A percentile compares a stretch with the other conserved stretches of the same genome.
phyloP scores from a whole-genome alignment of 2,113 vertebrate genomes.

The Mormoops blainvillei region DNA sequence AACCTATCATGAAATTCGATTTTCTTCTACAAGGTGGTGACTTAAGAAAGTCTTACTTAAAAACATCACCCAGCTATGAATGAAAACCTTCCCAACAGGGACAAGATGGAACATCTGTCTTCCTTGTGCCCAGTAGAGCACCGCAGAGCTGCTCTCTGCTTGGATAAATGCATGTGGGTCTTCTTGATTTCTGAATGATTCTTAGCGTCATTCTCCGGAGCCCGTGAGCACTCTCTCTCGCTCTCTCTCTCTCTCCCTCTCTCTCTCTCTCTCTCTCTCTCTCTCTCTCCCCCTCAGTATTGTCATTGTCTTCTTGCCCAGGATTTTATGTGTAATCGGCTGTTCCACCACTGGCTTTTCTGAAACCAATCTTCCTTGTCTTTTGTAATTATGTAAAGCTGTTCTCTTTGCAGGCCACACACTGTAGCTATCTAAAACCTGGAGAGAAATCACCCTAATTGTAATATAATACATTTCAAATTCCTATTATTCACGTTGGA shows the following conservation, averaged over 20 bases:
- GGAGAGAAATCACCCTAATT: constrained; percentile 58
- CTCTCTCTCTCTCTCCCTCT: no score
- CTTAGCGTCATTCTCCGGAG: constrained; percentile 56
- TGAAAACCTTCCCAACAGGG: constrained; percentile 55
- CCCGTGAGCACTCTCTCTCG: no score
- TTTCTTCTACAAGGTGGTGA: constrained; percentile 25
- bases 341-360: constrained; percentile 58
- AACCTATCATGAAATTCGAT: background rate
- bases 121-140: constrained; percentile 46
- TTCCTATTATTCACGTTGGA: constrained; percentile 54
- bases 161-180: constrained; percentile 42
- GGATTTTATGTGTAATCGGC: constrained; percentile 55
- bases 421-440: constrained; percentile 53
- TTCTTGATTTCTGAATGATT: constrained; percentile 53
- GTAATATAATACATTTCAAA: constrained; percentile 62
- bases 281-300: background rate
- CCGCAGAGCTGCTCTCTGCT: constrained; percentile 45
- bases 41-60: constrained; percentile 54
- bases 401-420: constrained; percentile 47
- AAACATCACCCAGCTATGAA: constrained; percentile 48
- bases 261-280: no score
- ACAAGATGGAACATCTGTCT: constrained; percentile 51
- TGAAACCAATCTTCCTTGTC: constrained; percentile 68
- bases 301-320: constrained; percentile 54
- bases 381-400: constrained; percentile 70